Evolutionary conservation across 2,797 vertebrate species (phyloP), one percentile per base, ranked within the genome.

Genomic region (Pelobates cultripes): DNA sequence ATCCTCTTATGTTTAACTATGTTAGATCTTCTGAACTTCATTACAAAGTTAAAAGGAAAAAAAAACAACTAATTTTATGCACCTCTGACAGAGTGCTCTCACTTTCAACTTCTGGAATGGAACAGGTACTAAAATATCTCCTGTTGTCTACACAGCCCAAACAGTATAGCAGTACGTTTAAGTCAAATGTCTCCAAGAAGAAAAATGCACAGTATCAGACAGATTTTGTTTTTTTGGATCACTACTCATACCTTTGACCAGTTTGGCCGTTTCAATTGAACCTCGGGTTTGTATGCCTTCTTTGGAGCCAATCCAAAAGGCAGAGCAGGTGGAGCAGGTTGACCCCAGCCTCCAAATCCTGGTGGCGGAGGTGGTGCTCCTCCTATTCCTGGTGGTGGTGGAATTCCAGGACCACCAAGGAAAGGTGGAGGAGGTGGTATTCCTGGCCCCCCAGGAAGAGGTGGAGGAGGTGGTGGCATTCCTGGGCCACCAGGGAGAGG

Each of bases 201-300:
- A 51, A 51, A 51, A 51, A 6, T 51, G 10, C 47, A 51, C 47
- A 51, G 5, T 6, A 10, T 51, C 8, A 57, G 55, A 1, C 28
- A 28, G 55, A 57, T 57, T 7, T 15, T 7, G 55, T 1, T 57
- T 57, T 57, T 57, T 57, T 57, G 55, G 9, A 15, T 7, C 51
- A 75, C 8, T 43, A 84, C 55, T 69, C 93, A 90, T 84, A 98
- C 97, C 96, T 98, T 97, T 85, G 91, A 93, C 95, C 95, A 96
- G 79, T 93, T 95, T 85, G 94, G 94, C 75, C 94, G 95, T 88
- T 92, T 92, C 78, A 94, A 85, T 83, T 95, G 95, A 70, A 95
- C 90, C 63, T 96, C 95, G 77, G 95, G 95, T 82, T 95, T 95
- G 89, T 95, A 95, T 1, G 94, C 86, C 82, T 94, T 96, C 90